Evolutionary conservation across 2,888 invertebrate species (phyloP).

Genomic region (Agrochola lychnidis): DNA sequence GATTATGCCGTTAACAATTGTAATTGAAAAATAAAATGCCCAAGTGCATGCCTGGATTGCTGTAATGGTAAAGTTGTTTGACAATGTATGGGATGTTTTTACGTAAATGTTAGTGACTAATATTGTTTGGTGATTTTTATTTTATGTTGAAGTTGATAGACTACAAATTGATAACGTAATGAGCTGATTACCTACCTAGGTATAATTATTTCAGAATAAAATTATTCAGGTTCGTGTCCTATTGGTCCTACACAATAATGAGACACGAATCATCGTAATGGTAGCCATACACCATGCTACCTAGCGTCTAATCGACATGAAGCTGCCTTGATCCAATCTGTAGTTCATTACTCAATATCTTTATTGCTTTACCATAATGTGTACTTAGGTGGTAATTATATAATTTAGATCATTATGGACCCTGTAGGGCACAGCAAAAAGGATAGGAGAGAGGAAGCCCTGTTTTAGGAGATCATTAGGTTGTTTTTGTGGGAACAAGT

Average conservation of each 20-base stretch:
- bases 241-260: background rate
- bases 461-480: too few relatives aligned
- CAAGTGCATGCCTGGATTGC: constrained; percentile 67
- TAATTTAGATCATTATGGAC: too few relatives aligned
- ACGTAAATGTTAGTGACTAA: constrained; percentile 33
- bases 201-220: background rate
- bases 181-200: background rate
- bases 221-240: background rate
- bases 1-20: constrained; percentile 90
- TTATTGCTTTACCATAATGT: too few relatives aligned
- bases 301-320: too few relatives aligned
- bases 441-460: too few relatives aligned
- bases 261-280: background rate
- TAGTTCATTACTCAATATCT: too few relatives aligned
- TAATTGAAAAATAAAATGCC: constrained; percentile 89
- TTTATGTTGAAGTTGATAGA: constrained; percentile 18
- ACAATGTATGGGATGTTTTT: constrained; percentile 55
- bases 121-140: constrained; percentile 33
- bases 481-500: too few relatives aligned
- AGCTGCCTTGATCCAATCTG: too few relatives aligned
- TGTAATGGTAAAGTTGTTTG: constrained; percentile 60
- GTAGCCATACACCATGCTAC: too few relatives aligned
- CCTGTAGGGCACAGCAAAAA: too few relatives aligned
- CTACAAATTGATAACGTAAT: constrained; percentile 15
- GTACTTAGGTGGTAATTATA: too few relatives aligned